phyloP scores from a whole-genome alignment of 2,113 vertebrate species.

The Zeus faber region DNA sequence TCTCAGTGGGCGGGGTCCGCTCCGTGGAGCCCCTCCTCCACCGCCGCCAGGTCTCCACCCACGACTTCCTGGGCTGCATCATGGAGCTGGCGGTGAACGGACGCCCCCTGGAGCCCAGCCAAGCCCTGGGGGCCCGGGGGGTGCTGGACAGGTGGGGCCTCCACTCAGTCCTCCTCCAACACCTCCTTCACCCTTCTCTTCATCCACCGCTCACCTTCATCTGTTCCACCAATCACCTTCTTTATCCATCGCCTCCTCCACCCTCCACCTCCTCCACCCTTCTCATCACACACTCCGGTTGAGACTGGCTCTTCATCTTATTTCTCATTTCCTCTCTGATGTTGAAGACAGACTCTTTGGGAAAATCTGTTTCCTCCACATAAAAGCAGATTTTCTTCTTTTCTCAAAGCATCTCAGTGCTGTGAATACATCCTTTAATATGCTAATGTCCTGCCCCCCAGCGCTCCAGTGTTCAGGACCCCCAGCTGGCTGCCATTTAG shows the following conservation, averaged over 20 bases:
- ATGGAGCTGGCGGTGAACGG: conserved; percentile 99
- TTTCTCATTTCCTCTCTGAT: not conserved
- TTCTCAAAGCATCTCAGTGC: conserved; percentile 24
- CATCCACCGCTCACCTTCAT: conserved; percentile 13
- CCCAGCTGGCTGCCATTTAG: conserved; percentile 19
- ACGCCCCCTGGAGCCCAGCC: conserved; percentile 93
- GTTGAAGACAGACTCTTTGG: no score
- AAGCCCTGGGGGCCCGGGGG: conserved; percentile 87
- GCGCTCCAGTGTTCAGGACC: conserved; percentile 43
- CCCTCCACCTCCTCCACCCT: conserved; percentile 28
- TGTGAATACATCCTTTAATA: conserved; percentile 64
- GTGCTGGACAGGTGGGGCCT: conserved; percentile 88
- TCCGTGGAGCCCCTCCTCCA: conserved; percentile 88
- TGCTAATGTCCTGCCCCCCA: conserved; percentile 63
- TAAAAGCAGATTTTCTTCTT: conserved; percentile 23
- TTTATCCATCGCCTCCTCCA: conserved; percentile 31
- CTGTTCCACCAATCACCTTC: conserved; percentile 33
- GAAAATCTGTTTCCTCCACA: no score
- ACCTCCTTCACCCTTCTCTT: conserved; percentile 31
- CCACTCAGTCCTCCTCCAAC: conserved; percentile 17
- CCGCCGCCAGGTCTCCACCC: conserved; percentile 89
- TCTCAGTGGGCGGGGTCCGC: conserved; percentile 89
- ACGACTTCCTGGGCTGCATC: conserved; percentile 97
- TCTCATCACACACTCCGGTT: no score
- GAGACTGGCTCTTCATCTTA: not conserved